Evolutionary conservation across 2,113 vertebrate species (phyloP).

Genomic region (Cavia porcellus): DNA sequence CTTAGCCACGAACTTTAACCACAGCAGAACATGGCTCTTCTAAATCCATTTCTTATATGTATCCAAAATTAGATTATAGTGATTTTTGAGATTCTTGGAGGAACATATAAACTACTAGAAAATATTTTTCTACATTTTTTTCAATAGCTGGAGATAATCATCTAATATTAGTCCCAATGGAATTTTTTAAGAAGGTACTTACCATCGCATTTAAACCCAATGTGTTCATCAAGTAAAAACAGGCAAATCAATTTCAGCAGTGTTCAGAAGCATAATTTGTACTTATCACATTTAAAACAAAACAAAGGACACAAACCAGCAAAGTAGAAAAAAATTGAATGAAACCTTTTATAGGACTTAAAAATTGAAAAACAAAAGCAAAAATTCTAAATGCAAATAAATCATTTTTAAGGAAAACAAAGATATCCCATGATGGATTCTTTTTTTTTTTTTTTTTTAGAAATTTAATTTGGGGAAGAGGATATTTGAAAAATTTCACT

Average conservation of each 20-base stretch:
- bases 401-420: conserved; percentile 72
- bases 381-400: conserved; percentile 71
- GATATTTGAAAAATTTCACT: conserved; percentile 81
- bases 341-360: conserved; percentile 59
- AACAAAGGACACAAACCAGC: conserved; percentile 74
- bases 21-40: neutral
- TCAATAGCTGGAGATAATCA: neutral
- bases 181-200: conserved; percentile 34
- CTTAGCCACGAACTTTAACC: neutral
- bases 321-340: conserved; percentile 77
- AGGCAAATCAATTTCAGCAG: conserved; percentile 71
- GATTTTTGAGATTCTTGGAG: conserved; percentile 13
- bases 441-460: conserved; percentile 68
- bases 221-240: conserved; percentile 74
- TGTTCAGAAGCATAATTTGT: conserved; percentile 78
- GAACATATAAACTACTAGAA: conserved; percentile 44
- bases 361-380: conserved; percentile 77
- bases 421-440: conserved; percentile 62
- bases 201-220: conserved; percentile 65
- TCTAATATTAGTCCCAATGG: neutral
- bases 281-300: conserved; percentile 69
- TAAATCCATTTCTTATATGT: neutral
- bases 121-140: conserved; percentile 44
- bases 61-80: conserved; percentile 28
- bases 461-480: conserved; percentile 80